phyloP scores from a whole-genome alignment of 2,797 vertebrate species.

The Hypotaenidia philippensis region DNA sequence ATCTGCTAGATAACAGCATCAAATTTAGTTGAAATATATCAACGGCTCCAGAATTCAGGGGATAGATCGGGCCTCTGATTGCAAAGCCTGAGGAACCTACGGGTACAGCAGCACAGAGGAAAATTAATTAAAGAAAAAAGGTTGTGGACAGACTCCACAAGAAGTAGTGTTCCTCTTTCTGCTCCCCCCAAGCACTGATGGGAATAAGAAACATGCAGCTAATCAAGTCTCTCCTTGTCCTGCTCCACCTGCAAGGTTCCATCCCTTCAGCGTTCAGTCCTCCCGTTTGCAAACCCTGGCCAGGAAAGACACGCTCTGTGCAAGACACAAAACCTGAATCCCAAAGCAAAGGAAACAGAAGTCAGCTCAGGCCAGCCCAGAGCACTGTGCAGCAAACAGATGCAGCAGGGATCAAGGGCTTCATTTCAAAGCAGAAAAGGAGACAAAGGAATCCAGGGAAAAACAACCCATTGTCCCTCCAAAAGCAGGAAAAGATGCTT shows the following conservation, averaged over 20 bases:
- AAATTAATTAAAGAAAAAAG: not conserved
- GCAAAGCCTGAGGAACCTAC: not conserved
- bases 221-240: not conserved
- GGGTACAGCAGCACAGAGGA: not conserved
- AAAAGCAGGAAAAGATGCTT: not conserved
- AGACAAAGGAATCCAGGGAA: not conserved
- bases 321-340: not conserved
- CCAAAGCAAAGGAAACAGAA: not conserved
- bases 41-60: not conserved
- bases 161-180: not conserved
- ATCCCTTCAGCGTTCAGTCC: not conserved
- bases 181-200: not conserved
- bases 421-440: not conserved
- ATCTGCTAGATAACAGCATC: not conserved
- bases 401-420: not conserved
- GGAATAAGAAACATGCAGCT: rapidly evolving
- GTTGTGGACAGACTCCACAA: not conserved
- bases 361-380: not conserved
- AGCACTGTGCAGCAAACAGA: not conserved
- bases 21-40: not conserved
- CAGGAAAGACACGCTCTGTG: not conserved
- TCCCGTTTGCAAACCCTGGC: not conserved
- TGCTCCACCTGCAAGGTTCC: not conserved
- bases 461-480: not conserved
- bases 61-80: not conserved